These are phyloP conservation scores for Colostygia pectinataria DNA, from an alignment of 2,888 invertebrate species.

Conservation along the genomic window DNA sequence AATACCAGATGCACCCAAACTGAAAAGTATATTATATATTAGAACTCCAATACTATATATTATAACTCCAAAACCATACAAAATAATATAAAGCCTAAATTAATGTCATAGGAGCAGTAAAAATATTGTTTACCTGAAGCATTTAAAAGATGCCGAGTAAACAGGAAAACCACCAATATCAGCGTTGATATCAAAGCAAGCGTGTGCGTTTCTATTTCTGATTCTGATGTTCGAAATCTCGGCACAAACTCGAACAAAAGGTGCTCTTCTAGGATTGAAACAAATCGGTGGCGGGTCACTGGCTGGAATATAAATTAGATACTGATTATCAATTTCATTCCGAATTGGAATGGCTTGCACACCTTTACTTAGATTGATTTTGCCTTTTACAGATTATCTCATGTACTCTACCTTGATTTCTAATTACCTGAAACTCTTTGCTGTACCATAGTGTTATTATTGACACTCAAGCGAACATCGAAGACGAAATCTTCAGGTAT, in stretches of 20 bases:
- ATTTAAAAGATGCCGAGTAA: conserved; percentile 81
- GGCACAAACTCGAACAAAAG: conserved; percentile 87
- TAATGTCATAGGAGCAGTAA: no score
- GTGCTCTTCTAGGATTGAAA: conserved; percentile 87
- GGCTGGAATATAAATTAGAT: conserved; percentile 70
- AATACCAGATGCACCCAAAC: conserved; percentile 69
- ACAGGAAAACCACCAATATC: conserved; percentile 83
- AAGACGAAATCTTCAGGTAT: conserved; percentile 92
- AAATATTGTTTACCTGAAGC: conserved; percentile 74
- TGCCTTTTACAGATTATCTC: no score
- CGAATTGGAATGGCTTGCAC: no score
- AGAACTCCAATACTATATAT: no score
- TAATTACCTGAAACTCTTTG: conserved; percentile 88
- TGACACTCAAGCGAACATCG: conserved; percentile 87
- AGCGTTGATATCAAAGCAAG: conserved; percentile 90
- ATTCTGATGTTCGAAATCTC: conserved; percentile 91
- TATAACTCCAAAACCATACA: no score
- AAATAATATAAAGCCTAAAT: no score
- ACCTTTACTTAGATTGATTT: no score
- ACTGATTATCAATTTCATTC: neutral
- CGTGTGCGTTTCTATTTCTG: conserved; percentile 89
- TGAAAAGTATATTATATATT: no score
- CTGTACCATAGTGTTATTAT: conserved; percentile 87
- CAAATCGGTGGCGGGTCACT: conserved; percentile 90
- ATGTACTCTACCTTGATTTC: no score